These are phyloP conservation scores for Drosophila guanche DNA, from an alignment of 1,140 invertebrate species.

Conservation along the genomic window DNA sequence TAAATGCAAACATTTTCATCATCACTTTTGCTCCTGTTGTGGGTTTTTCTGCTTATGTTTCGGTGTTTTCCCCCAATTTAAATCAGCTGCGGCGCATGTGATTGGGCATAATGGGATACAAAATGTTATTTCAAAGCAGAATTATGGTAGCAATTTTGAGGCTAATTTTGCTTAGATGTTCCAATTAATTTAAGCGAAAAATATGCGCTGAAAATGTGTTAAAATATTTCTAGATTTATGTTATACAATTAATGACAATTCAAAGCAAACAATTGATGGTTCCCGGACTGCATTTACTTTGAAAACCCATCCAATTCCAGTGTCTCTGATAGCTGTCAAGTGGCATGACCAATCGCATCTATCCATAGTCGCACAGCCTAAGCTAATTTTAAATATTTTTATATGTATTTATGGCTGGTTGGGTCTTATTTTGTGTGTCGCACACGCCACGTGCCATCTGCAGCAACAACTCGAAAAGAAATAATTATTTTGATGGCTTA, in stretches of 20 bases:
- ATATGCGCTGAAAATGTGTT: too few species aligned
- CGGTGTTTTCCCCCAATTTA: slow-evolving; percentile 23
- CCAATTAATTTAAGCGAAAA: too few species aligned
- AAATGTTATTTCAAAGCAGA: too few species aligned
- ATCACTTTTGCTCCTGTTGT: slow-evolving; percentile 18
- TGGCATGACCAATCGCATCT: too few species aligned
- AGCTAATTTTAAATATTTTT: not conserved
- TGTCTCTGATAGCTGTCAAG: too few species aligned
- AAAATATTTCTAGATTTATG: slow-evolving; percentile 1
- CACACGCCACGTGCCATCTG: slow-evolving; percentile 39
- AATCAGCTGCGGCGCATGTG: slow-evolving; percentile 32
- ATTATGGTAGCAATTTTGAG: too few species aligned
- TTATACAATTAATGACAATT: too few species aligned
- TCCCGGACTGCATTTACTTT: too few species aligned
- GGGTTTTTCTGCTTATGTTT: slow-evolving; percentile 32
- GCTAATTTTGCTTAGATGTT: too few species aligned
- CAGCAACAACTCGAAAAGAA: slow-evolving; percentile 11
- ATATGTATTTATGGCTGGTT: not conserved
- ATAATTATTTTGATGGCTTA: slow-evolving; percentile 60
- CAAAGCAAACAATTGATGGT: not conserved
- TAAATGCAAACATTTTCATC: slow-evolving; percentile 62
- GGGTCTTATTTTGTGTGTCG: slow-evolving; percentile 31
- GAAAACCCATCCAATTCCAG: too few species aligned
- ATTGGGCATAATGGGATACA: not conserved
- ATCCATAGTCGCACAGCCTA: too few species aligned